Evolutionary conservation across 2,113 vertebrate genomes (phyloP).

Genomic region (Brienomyrus longianalis): DNA sequence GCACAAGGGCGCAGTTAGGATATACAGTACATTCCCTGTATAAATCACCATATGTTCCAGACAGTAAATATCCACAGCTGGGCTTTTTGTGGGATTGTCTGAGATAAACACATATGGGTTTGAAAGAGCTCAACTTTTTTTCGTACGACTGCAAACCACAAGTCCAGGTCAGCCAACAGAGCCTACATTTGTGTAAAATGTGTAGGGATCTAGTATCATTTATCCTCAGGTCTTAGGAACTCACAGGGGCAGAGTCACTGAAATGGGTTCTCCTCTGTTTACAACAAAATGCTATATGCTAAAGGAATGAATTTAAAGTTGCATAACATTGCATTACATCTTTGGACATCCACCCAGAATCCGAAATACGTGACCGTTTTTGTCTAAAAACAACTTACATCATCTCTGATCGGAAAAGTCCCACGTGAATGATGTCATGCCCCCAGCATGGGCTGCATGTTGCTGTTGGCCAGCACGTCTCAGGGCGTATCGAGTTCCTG

Average conservation of each 20-base stretch:
- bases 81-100: neutral
- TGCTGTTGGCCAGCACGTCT: neutral
- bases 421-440: neutral
- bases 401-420: neutral
- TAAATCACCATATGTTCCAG: neutral
- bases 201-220: neutral
- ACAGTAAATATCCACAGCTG: conserved; percentile 5
- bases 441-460: neutral
- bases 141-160: neutral
- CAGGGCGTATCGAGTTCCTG: neutral
- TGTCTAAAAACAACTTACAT: neutral
- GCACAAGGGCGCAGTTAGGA: neutral
- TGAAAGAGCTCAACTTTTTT: neutral
- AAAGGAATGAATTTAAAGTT: neutral
- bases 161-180: neutral
- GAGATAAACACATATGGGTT: neutral
- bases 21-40: neutral
- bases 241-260: neutral
- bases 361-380: neutral
- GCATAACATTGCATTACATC: neutral
- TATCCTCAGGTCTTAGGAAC: neutral
- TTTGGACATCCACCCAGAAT: neutral
- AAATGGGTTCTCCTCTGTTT: neutral
- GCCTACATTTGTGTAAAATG: neutral
- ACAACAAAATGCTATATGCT: neutral